Conservation (phyloP, 2,797 vertebrate genomes). For the Pseudopleuronectes americanus region DNA sequence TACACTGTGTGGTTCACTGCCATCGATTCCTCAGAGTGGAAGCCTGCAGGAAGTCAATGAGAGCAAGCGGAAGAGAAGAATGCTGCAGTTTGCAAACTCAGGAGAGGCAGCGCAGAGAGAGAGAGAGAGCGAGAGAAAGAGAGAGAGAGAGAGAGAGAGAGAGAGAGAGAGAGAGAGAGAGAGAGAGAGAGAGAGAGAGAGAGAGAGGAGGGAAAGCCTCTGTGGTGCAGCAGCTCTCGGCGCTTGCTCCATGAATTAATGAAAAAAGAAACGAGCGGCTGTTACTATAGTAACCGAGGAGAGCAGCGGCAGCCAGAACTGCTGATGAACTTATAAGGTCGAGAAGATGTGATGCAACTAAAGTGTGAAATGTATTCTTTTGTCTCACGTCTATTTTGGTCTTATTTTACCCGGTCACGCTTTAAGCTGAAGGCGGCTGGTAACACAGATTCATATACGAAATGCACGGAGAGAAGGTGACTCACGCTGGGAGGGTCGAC, state of each 20-base stretch:
- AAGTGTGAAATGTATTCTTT: slow-evolving; percentile 5
- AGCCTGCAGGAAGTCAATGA: slow-evolving; percentile 15
- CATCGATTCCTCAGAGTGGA: slow-evolving; percentile 11
- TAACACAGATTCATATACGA: neutral
- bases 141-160: slow-evolving; percentile 12
- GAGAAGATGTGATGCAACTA: neutral
- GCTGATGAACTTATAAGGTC: slow-evolving; percentile 6
- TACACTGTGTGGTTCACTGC: neutral
- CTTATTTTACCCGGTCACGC: neutral
- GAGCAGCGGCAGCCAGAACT: slow-evolving; percentile 1
- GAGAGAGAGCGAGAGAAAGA: neutral
- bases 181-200: slow-evolving; percentile 12
- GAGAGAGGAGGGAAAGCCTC: slow-evolving; percentile 3
- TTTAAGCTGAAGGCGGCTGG: neutral
- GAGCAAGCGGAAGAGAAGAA: slow-evolving; percentile 9
- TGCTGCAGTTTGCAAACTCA: slow-evolving; percentile 29
- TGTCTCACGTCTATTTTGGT: slow-evolving; percentile 1
- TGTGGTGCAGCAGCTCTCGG: slow-evolving; percentile 25
- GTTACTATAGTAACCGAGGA: slow-evolving; percentile 54
- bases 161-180: slow-evolving; percentile 1
- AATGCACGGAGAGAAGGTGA: neutral
- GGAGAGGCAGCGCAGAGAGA: slow-evolving; percentile 15
- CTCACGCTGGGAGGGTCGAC: slow-evolving; percentile 85
- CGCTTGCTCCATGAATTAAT: slow-evolving; percentile 30
- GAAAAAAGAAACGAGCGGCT: slow-evolving; percentile 17